A percentile compares a stretch with the other conserved stretches of the same genome.
Evolutionary conservation across 2,888 invertebrate genomes (phyloP).

Genomic region (Boloria selene): DNA sequence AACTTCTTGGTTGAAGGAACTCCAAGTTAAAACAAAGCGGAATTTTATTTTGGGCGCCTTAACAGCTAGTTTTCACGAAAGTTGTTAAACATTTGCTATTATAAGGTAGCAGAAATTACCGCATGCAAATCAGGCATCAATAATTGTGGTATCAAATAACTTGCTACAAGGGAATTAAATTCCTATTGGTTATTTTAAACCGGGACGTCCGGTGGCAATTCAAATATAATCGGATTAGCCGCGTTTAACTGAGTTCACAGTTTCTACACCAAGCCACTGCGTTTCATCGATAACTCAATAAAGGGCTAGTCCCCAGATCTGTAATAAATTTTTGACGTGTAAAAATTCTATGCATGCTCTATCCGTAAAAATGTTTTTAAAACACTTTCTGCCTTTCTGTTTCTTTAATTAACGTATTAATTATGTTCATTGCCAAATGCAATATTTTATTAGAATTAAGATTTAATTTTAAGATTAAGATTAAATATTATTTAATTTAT

Average conservation of each 20-base stretch:
- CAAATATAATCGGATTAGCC: slow-evolving; percentile 27
- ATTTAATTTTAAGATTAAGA: too few species aligned
- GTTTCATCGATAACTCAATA: slow-evolving; percentile 22
- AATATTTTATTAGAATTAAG: too few species aligned
- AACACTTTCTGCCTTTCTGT: too few species aligned
- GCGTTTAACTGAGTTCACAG: slow-evolving; percentile 22
- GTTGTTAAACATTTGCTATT: neutral
- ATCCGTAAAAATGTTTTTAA: neutral
- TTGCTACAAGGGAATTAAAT: slow-evolving; percentile 16
- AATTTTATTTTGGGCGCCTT: too few species aligned
- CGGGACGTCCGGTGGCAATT: slow-evolving; percentile 28
- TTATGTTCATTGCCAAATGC: too few species aligned
- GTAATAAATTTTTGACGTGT: slow-evolving; percentile 7
- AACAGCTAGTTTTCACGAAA: neutral
- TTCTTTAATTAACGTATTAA: too few species aligned
- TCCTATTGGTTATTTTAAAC: slow-evolving; percentile 26
- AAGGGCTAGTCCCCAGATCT: too few species aligned
- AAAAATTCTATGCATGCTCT: neutral
- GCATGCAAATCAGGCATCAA: slow-evolving; percentile 8
- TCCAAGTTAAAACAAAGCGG: too few species aligned
- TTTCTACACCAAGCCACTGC: slow-evolving; percentile 10
- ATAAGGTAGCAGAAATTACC: neutral
- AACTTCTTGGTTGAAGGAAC: too few species aligned
- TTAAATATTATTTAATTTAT: too few species aligned
- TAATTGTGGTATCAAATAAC: slow-evolving; percentile 14